phyloP scores from a whole-genome alignment of 1,140 invertebrate genomes.

The Chironomus striatipennis region DNA sequence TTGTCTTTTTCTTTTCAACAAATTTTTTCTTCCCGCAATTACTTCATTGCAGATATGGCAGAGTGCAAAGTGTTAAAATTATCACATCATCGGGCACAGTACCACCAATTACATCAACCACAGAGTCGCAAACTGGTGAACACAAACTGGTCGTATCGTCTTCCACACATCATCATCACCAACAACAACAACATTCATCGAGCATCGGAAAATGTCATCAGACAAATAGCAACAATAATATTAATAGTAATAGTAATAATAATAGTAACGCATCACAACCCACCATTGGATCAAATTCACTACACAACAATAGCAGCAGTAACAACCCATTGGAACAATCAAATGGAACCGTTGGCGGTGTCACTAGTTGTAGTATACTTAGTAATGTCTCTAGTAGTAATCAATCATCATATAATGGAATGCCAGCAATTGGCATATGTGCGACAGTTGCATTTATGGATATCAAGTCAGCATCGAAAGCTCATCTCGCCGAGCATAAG shows the following conservation, averaged over 20 bases:
- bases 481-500: constrained; percentile 80
- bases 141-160: constrained; percentile 28
- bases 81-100: constrained; percentile 44
- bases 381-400: constrained; percentile 23
- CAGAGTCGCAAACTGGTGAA: background rate
- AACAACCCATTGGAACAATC: background rate
- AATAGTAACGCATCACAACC: background rate
- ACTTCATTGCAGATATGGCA: constrained; percentile 73
- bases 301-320: background rate
- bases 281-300: background rate
- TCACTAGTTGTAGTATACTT: constrained; percentile 18
- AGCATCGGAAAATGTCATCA: constrained; percentile 8
- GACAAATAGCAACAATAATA: constrained; percentile 25
- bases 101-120: constrained; percentile 22
- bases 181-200: constrained; percentile 27
- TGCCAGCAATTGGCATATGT: constrained; percentile 48
- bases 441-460: constrained; percentile 94
- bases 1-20: constrained; percentile 21
- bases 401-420: background rate
- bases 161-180: constrained; percentile 26
- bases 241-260: no score
- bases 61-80: constrained; percentile 91
- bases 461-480: constrained; percentile 91
- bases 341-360: background rate
- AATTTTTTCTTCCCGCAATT: constrained; percentile 20